phyloP scores from a whole-genome alignment of 2,113 vertebrate species.

The Psittacus erithacus region DNA sequence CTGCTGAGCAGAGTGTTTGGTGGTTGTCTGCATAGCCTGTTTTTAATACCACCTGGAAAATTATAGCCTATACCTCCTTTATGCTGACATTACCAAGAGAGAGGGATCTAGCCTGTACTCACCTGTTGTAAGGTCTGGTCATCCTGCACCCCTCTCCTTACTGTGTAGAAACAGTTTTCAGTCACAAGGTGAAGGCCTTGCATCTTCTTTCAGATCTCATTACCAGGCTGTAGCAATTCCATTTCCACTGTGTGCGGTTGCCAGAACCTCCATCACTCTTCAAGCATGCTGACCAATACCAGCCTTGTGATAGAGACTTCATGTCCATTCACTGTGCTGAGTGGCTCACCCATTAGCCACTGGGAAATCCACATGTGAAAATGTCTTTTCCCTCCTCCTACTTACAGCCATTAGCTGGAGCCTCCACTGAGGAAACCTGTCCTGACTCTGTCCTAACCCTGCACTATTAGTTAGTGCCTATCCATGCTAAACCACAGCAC shows the following conservation, averaged over 20 bases:
- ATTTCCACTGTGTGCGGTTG: not conserved
- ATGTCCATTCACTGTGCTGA: not conserved
- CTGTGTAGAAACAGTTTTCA: not conserved
- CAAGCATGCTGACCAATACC: not conserved
- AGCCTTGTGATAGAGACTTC: not conserved
- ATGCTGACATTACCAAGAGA: not conserved
- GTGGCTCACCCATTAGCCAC: not conserved
- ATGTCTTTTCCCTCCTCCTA: not conserved
- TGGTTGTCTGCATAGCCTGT: not conserved
- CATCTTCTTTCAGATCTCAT: not conserved
- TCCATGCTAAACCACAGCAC: not conserved
- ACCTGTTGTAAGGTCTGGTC: not conserved
- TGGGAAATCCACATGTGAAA: not conserved
- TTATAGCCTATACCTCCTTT: not conserved
- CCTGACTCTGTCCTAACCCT: not conserved
- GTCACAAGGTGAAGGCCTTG: not conserved
- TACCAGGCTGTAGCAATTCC: not conserved
- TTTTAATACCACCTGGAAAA: not conserved
- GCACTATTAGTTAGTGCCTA: accelerated
- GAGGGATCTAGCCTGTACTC: not conserved
- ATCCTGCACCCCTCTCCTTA: not conserved
- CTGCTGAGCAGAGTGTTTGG: not conserved
- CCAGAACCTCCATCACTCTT: not conserved
- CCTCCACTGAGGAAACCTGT: not conserved
- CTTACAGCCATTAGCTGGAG: not conserved